A percentile compares a stretch with the other conserved stretches of the same genome.
Evolutionary conservation across 2,888 invertebrate genomes (phyloP).

Genomic region (Lordiphosa fenestrarum): DNA sequence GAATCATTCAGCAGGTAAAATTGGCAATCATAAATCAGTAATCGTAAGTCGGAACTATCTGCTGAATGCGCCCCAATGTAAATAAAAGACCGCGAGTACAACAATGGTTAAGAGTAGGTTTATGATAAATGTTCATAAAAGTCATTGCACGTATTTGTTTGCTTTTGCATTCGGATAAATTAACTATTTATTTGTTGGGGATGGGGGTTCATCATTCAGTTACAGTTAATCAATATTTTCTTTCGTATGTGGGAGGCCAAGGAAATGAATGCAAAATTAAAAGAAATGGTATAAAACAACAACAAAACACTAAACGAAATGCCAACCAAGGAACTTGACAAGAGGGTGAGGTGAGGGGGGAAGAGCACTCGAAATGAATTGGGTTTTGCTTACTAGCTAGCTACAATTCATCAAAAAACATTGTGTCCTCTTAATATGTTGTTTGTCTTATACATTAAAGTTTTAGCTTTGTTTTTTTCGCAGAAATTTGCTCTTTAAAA

Average conservation of each 20-base stretch:
- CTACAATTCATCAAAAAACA: constrained; percentile 39
- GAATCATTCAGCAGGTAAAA: too few relatives aligned
- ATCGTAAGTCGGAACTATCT: too few relatives aligned
- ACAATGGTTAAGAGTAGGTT: too few relatives aligned
- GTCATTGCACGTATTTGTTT: constrained; percentile 10
- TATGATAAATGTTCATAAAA: too few relatives aligned
- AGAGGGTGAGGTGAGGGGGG: neutral
- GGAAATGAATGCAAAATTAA: constrained; percentile 56
- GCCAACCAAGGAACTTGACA: constrained; percentile 21
- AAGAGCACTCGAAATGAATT: constrained; percentile 17
- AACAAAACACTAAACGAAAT: constrained; percentile 25
- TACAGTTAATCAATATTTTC: constrained; percentile 15
- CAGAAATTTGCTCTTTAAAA: constrained; percentile 27
- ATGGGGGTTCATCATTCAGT: constrained; percentile 16
- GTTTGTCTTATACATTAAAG: constrained; percentile 37
- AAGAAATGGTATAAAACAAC: constrained; percentile 16
- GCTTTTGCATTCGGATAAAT: constrained; percentile 65
- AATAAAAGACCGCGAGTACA: too few relatives aligned
- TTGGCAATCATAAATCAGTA: too few relatives aligned
- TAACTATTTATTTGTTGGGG: constrained; percentile 30
- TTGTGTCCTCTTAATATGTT: constrained; percentile 8
- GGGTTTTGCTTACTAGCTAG: constrained; percentile 58
- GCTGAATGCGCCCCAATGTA: too few relatives aligned
- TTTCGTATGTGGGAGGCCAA: constrained; percentile 5
- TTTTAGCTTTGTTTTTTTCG: constrained; percentile 13